phyloP scores from a whole-genome alignment of 2,797 vertebrate species.

The Hyperoplus lanceolatus region DNA sequence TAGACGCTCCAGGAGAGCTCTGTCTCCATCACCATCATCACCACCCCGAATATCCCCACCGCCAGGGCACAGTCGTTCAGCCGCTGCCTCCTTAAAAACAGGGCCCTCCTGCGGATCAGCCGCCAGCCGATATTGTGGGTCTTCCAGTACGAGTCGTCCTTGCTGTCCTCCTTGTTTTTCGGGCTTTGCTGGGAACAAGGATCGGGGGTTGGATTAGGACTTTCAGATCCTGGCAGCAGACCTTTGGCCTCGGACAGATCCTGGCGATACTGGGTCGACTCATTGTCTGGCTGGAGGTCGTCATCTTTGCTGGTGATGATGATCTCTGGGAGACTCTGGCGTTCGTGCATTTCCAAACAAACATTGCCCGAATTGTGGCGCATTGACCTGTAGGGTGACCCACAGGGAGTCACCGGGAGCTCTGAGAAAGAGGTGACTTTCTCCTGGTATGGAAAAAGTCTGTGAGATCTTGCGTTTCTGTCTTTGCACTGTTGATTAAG shows the following conservation, averaged over 20 bases:
- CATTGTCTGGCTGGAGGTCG: conserved; percentile 32
- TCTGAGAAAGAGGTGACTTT: conserved; percentile 90
- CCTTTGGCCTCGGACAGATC: conserved; percentile 36
- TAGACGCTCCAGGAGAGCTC: conserved; percentile 96
- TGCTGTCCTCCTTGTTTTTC: conserved; percentile 40
- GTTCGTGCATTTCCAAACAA: conserved; percentile 71
- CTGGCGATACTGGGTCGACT: conserved; percentile 8
- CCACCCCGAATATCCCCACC: conserved; percentile 92
- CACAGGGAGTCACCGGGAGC: conserved; percentile 88
- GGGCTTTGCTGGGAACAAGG: conserved; percentile 45
- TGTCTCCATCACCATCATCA: conserved; percentile 95
- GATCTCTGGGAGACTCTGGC: conserved; percentile 78
- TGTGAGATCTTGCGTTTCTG: conserved; percentile 80
- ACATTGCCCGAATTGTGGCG: conserved; percentile 45
- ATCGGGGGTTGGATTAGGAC: conserved; percentile 25
- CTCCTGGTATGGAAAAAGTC: conserved; percentile 78
- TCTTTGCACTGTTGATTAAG: conserved; percentile 63
- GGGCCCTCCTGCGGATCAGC: conserved; percentile 88
- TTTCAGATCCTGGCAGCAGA: conserved; percentile 57
- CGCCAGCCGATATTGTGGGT: conserved; percentile 92
- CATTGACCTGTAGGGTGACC: conserved; percentile 87
- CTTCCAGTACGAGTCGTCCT: conserved; percentile 83
- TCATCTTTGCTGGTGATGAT: conserved; percentile 80
- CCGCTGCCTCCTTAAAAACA: conserved; percentile 91
- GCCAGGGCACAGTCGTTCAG: conserved; percentile 93